phyloP scores from a whole-genome alignment of 2,888 invertebrate genomes.

The Tiphia femorata region DNA sequence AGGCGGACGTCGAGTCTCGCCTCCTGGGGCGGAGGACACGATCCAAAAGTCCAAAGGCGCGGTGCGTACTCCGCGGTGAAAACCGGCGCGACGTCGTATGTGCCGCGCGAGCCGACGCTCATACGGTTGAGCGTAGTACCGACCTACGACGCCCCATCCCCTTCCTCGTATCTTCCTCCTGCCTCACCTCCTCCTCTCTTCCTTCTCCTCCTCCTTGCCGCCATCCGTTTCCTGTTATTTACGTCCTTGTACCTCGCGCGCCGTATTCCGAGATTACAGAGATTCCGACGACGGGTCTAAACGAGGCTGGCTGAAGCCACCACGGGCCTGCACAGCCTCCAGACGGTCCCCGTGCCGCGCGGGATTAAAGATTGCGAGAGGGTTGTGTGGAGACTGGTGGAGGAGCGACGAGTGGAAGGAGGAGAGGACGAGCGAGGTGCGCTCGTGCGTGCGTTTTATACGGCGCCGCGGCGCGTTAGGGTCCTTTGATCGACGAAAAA shows the following conservation, averaged over 20 bases:
- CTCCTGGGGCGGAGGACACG: conserved; percentile 38
- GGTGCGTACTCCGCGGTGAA: conserved; percentile 32
- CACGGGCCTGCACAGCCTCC: too few relatives aligned
- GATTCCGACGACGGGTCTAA: too few relatives aligned
- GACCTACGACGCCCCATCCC: neutral
- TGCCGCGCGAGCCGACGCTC: conserved; percentile 1
- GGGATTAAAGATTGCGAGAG: too few relatives aligned
- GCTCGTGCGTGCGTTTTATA: too few relatives aligned
- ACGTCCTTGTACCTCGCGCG: conserved; percentile 17
- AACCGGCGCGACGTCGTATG: conserved; percentile 36
- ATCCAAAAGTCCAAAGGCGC: conserved; percentile 42
- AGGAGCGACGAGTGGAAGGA: too few relatives aligned
- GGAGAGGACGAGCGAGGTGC: too few relatives aligned
- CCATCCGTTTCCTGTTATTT: conserved; percentile 33
- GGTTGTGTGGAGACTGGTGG: too few relatives aligned
- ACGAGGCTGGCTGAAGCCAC: too few relatives aligned
- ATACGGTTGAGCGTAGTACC: neutral
- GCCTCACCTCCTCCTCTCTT: too few relatives aligned
- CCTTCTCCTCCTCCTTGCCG: neutral
- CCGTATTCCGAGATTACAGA: conserved; percentile 5
- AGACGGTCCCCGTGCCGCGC: too few relatives aligned
- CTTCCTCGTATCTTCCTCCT: neutral
- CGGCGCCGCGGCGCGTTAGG: too few relatives aligned
- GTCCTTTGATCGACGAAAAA: too few relatives aligned
- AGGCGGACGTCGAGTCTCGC: conserved; percentile 31